A percentile compares a stretch with the other conserved stretches of the same genome.
Conservation (phyloP, 2,888 invertebrate species). For the Meghimatium bilineatum region DNA sequence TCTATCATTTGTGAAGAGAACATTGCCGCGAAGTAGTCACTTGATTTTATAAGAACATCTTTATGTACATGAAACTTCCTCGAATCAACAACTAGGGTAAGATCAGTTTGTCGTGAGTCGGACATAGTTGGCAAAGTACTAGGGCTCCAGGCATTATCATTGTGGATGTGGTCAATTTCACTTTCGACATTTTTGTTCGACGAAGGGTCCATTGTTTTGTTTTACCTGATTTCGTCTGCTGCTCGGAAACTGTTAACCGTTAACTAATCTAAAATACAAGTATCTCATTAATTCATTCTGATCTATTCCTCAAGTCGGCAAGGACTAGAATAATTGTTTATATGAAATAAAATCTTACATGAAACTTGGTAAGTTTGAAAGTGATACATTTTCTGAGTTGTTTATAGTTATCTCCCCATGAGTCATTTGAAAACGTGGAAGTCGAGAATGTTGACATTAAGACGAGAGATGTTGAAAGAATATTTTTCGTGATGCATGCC, state of each 20-base stretch:
- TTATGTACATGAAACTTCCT: conserved; percentile 35
- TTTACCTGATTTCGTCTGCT: neutral
- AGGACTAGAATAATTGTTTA: neutral
- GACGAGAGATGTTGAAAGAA: no score
- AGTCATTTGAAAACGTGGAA: no score
- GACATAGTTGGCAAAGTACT: neutral
- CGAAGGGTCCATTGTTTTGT: neutral
- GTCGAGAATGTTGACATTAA: no score
- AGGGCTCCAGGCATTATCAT: neutral
- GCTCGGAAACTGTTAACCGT: neutral
- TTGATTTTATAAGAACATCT: conserved; percentile 19
- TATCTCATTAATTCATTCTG: neutral
- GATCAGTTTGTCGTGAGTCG: conserved; percentile 16
- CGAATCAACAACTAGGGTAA: conserved; percentile 23
- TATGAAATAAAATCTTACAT: no score
- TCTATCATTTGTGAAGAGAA: conserved; percentile 43
- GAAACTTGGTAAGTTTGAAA: no score
- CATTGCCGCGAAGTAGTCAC: conserved; percentile 47
- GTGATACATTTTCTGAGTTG: no score
- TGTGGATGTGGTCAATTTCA: neutral
- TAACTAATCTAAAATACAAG: neutral
- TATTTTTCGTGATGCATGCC: no score
- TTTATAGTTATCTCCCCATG: no score
- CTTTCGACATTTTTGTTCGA: neutral
- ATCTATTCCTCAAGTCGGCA: neutral